phyloP scores from a whole-genome alignment of 2,797 vertebrate genomes.

The Premnoplex brunnescens region DNA sequence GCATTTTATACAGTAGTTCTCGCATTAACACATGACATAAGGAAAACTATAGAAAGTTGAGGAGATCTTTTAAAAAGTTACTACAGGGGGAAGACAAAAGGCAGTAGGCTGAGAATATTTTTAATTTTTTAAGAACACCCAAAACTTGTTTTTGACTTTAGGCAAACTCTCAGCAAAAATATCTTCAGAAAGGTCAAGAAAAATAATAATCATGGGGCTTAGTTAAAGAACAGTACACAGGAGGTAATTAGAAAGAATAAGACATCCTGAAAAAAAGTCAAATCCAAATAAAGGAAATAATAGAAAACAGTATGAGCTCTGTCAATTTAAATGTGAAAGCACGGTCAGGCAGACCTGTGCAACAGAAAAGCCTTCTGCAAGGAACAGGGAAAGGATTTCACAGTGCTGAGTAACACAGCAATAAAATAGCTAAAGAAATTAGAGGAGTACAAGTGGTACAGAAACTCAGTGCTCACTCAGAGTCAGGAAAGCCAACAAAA shows the following conservation, averaged over 20 bases:
- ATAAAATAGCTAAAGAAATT: background rate
- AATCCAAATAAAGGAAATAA: background rate
- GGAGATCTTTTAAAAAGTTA: background rate
- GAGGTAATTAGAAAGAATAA: conserved; percentile 27
- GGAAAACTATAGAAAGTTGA: background rate
- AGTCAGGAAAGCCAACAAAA: background rate
- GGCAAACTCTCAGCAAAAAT: background rate
- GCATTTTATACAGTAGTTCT: background rate
- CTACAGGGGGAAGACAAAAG: background rate
- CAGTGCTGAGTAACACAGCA: background rate
- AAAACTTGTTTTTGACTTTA: background rate
- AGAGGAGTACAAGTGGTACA: background rate
- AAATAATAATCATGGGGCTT: background rate
- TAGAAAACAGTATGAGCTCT: background rate
- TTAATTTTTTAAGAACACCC: background rate
- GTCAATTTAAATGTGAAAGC: background rate
- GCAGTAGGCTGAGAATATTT: background rate
- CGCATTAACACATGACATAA: background rate
- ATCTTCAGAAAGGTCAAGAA: background rate
- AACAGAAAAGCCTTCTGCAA: background rate
- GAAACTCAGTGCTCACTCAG: background rate
- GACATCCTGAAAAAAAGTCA: background rate
- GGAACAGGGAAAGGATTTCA: background rate
- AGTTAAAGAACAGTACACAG: background rate
- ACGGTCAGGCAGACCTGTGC: background rate